Base-by-base conservation (phyloP, 2,113 vertebrate genomes). In the Ceyx cyanopectus region DNA sequence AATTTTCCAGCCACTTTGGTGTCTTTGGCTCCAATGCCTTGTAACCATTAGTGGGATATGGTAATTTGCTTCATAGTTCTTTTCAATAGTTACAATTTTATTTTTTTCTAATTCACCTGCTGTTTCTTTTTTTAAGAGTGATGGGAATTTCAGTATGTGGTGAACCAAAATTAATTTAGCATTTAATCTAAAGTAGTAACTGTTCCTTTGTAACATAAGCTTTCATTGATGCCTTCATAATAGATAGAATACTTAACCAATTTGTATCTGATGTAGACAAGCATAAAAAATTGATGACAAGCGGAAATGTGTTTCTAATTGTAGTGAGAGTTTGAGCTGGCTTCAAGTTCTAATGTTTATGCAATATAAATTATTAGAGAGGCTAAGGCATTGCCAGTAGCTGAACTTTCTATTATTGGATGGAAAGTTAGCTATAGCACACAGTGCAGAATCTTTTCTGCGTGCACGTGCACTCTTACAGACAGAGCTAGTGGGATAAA, bases 291-390 rank as follows among this genome's bases (percentile, higher is more conserved):
- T 4, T 34, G 63, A 95, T 89, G 92, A 94, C 72, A 95, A 91
- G 80, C 66, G 32, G 27, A 95, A 91, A 89, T 89, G 58, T 93
- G 80, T 92, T 96, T 93, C 90, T 92, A 94, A 95, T 89, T 91
- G 81, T 40, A 90, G 48, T 48, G 69, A 91, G 60, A 93, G 48
- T 86, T 77, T 90, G 69, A 95, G 45, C 58, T 92, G 79, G 81
- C 76, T 95, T 97, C 60, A 87, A 91, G 62, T 82, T 93, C n/a
- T 87, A 82, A 94, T 92, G 51, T 84, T 94, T 96, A 88, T 86
- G 40, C 26, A 85, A 56, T 82, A 89, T 86, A 86, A 96, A 77
- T 95, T 92, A 93, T 90, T 87, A 81, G 60, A 82, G 29, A 92
- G 37, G 51, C 63, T 88, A 87, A 85, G 63, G 21, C 56, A 89